Evolutionary conservation across 2,888 invertebrate genomes (phyloP).

Genomic region (Lasioglossum figueresi): DNA sequence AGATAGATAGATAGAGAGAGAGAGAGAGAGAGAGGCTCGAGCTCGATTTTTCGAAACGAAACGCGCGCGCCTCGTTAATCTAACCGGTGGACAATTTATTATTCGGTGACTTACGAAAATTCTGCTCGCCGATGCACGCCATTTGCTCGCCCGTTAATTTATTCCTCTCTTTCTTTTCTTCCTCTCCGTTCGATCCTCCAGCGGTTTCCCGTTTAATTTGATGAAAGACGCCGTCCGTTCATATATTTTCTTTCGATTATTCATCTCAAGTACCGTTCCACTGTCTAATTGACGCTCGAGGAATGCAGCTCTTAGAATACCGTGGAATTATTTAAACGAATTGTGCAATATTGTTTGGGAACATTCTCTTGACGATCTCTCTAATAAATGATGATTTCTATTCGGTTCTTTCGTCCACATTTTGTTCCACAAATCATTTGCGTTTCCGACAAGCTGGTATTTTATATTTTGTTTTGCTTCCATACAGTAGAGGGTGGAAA

Average conservation of each 20-base stretch:
- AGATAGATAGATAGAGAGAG: no score
- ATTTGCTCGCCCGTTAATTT: background rate
- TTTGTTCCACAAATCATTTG: no score
- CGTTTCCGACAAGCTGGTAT: no score
- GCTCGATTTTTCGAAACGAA: background rate
- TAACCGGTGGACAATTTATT: background rate
- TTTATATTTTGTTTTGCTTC: no score
- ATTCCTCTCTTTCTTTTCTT: background rate
- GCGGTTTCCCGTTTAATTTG: background rate
- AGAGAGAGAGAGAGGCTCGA: background rate
- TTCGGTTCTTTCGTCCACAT: no score
- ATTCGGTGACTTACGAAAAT: slow-evolving; percentile 3
- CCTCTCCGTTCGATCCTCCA: background rate
- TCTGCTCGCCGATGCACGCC: background rate
- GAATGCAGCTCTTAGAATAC: background rate
- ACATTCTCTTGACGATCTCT: no score
- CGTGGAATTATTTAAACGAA: background rate
- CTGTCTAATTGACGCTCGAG: background rate
- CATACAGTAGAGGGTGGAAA: no score
- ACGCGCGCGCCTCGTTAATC: slow-evolving; percentile 21
- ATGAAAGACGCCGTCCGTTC: background rate
- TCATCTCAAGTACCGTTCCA: background rate
- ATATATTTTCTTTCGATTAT: background rate
- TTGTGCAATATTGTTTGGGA: no score
- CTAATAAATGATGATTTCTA: no score